A percentile compares a stretch with the other conserved stretches of the same genome.
These are phyloP conservation scores for Digitonthophagus gazella DNA, from an alignment of 2,888 invertebrate species.

Conservation along the genomic window DNA sequence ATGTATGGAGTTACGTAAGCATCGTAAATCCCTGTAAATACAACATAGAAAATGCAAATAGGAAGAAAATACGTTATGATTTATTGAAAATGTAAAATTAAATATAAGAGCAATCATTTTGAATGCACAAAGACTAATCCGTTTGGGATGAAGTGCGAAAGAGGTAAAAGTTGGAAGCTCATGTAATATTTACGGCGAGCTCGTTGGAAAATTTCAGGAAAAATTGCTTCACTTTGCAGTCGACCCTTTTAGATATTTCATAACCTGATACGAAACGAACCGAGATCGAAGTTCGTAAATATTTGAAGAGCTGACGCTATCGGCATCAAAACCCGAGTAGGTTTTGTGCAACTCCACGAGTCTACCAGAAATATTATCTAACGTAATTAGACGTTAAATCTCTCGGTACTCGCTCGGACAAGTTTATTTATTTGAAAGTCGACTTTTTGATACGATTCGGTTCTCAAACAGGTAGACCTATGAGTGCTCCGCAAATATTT, in stretches of 20 bases:
- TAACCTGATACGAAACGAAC: not conserved
- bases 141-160: not conserved
- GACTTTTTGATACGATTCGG: not conserved
- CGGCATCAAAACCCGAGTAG: not conserved
- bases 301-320: not conserved
- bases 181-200: not conserved
- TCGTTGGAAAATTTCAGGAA: not conserved
- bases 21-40: conserved; percentile 84
- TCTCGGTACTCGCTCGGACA: not conserved
- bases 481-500: conserved; percentile 21
- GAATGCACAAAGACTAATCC: not conserved
- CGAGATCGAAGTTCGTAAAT: not conserved
- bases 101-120: not conserved
- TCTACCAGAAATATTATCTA: not conserved
- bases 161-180: not conserved
- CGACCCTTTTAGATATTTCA: not conserved
- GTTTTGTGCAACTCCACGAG: not conserved
- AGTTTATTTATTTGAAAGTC: not conserved
- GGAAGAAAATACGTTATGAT: not conserved
- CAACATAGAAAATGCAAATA: not conserved
- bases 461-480: conserved; percentile 22
- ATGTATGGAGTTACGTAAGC: conserved; percentile 88
- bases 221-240: not conserved
- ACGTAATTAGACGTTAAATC: not conserved
- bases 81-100: not conserved